These are phyloP conservation scores for Lota lota DNA, from an alignment of 2,113 vertebrate genomes.

Conservation along the genomic window DNA sequence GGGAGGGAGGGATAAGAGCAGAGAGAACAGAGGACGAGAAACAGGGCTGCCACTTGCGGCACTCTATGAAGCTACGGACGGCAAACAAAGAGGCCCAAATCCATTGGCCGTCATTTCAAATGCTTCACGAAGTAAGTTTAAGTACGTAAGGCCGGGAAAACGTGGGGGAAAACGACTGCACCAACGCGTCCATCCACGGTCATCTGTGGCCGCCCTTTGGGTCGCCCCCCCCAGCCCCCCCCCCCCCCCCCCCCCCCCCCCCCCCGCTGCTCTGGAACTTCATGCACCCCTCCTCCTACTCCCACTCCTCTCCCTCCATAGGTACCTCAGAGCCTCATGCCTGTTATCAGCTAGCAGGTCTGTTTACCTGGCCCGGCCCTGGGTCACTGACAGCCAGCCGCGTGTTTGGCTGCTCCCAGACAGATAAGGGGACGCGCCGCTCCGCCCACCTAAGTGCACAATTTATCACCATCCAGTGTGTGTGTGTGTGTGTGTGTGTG, in stretches of 20 bases:
- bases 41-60: not conserved
- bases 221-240: too few relatives aligned
- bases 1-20: constrained; percentile 1
- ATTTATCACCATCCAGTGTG: constrained; percentile 74
- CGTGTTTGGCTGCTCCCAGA: constrained; percentile 56
- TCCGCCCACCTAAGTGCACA: constrained; percentile 72
- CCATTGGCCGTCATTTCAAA: too few relatives aligned
- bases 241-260: too few relatives aligned
- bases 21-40: not conserved
- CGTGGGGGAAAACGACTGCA: too few relatives aligned
- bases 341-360: constrained; percentile 56
- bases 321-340: constrained; percentile 10
- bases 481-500: constrained; percentile 12
- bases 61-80: too few relatives aligned
- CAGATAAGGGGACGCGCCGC: constrained; percentile 73
- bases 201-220: too few relatives aligned
- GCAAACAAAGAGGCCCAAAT: too few relatives aligned
- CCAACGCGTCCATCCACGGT: too few relatives aligned
- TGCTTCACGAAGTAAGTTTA: too few relatives aligned
- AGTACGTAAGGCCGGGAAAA: too few relatives aligned
- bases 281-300: not conserved
- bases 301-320: constrained; percentile 20
- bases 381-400: constrained; percentile 64
- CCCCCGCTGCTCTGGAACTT: too few relatives aligned
- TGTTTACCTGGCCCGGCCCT: constrained; percentile 70